These are phyloP conservation scores for Drosophila ezoana DNA, from an alignment of 2,888 invertebrate genomes.

Conservation along the genomic window DNA sequence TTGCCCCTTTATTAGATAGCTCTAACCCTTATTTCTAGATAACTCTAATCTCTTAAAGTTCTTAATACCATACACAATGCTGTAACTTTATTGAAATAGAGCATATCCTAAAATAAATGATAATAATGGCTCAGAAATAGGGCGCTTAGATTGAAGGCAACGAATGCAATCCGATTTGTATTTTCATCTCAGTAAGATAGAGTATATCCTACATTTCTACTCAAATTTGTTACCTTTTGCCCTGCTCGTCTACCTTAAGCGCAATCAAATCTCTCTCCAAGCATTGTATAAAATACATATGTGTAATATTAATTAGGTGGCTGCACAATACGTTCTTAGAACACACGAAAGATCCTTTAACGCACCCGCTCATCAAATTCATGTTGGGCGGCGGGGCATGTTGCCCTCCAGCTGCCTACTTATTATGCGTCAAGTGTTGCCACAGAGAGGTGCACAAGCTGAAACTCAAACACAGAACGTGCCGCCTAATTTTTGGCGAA, in stretches of 20 bases:
- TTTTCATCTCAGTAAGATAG: too few relatives aligned
- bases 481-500: slow-evolving; percentile 67
- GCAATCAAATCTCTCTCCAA: not conserved
- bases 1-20: too few relatives aligned
- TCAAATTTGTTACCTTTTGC: not conserved
- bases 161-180: too few relatives aligned
- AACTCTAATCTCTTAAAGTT: too few relatives aligned
- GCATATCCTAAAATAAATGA: too few relatives aligned
- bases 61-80: too few relatives aligned
- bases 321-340: not conserved
- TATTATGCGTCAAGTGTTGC: slow-evolving; percentile 72
- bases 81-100: too few relatives aligned
- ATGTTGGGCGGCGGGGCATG: slow-evolving; percentile 9
- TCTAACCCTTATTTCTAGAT: too few relatives aligned
- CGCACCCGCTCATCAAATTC: slow-evolving; percentile 6
- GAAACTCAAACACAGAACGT: slow-evolving; percentile 52
- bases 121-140: too few relatives aligned
- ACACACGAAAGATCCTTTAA: slow-evolving; percentile 18
- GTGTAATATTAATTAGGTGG: slow-evolving; percentile 24
- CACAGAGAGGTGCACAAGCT: slow-evolving; percentile 41
- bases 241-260: too few relatives aligned
- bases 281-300: slow-evolving; percentile 2
- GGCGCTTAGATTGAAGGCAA: too few relatives aligned
- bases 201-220: not conserved
- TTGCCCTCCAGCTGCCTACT: slow-evolving; percentile 43